Percentiles rank a stretch among this genome's conserved stretches.
These are phyloP conservation scores for Eilema depressum DNA, from an alignment of 2,888 invertebrate species.

Conservation along the genomic window DNA sequence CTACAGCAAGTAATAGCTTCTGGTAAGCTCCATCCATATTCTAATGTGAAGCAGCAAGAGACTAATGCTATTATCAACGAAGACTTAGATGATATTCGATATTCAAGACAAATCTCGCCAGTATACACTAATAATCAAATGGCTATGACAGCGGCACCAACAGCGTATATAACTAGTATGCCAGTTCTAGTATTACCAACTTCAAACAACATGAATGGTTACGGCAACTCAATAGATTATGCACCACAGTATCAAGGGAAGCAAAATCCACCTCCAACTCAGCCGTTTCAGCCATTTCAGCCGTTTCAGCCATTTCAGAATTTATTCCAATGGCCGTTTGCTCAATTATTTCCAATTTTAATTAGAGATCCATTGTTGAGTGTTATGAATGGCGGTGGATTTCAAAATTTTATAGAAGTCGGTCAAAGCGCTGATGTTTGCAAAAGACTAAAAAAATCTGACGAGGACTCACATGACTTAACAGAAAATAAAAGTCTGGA, in stretches of 20 bases:
- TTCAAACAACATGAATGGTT: slow-evolving; percentile 51
- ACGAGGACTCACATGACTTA: slow-evolving; percentile 31
- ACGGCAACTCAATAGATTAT: slow-evolving; percentile 54
- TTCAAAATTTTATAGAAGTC: slow-evolving; percentile 86
- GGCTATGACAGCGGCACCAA: slow-evolving; percentile 41
- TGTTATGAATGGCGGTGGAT: slow-evolving; percentile 81
- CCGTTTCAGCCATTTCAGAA: slow-evolving; percentile 31
- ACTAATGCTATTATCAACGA: slow-evolving; percentile 47
- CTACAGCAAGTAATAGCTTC: slow-evolving; percentile 75
- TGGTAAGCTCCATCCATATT: slow-evolving; percentile 64
- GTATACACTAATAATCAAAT: slow-evolving; percentile 43
- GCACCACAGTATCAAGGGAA: slow-evolving; percentile 59
- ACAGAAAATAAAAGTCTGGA: slow-evolving; percentile 27
- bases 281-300: slow-evolving; percentile 15
- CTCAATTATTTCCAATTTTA: slow-evolving; percentile 85
- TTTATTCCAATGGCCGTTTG: slow-evolving; percentile 81
- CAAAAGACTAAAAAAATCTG: slow-evolving; percentile 71
- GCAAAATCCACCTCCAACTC: slow-evolving; percentile 60
- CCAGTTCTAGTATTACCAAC: slow-evolving; percentile 71
- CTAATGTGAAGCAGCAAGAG: slow-evolving; percentile 56
- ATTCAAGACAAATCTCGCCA: slow-evolving; percentile 56
- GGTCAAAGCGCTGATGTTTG: slow-evolving; percentile 87
- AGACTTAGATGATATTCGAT: slow-evolving; percentile 43
- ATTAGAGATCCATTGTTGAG: slow-evolving; percentile 87
- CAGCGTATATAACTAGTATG: slow-evolving; percentile 69